These are phyloP conservation scores for Camptogramma bilineatum DNA, from an alignment of 2,888 invertebrate species.

Conservation along the genomic window DNA sequence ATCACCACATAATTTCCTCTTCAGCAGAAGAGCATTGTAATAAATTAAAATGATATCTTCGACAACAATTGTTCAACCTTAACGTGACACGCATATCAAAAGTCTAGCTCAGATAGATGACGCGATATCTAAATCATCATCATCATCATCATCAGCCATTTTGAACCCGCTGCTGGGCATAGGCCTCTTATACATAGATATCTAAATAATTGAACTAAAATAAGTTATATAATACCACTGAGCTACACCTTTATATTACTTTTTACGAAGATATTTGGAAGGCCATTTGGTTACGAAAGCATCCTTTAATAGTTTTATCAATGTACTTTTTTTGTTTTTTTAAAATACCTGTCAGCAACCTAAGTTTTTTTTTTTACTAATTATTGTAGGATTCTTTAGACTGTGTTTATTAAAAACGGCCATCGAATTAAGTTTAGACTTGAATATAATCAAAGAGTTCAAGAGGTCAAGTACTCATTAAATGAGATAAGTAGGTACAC, in stretches of 20 bases:
- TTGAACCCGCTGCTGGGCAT: too few relatives aligned
- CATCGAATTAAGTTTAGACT: conserved; percentile 6
- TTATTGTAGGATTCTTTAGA: neutral
- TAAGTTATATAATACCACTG: too few relatives aligned
- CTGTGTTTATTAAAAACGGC: neutral
- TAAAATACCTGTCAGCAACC: neutral
- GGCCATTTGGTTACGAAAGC: conserved; percentile 7
- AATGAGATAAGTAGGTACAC: conserved; percentile 21
- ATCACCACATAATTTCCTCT: neutral
- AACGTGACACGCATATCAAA: conserved; percentile 41
- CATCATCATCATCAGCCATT: too few relatives aligned
- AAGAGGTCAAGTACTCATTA: conserved; percentile 43
- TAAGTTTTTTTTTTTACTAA: neutral
- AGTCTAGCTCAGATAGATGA: conserved; percentile 27
- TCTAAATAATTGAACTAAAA: too few relatives aligned
- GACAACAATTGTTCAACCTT: conserved; percentile 39
- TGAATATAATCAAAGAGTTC: conserved; percentile 29
- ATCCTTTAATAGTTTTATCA: conserved; percentile 9
- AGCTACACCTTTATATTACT: conserved; percentile 5
- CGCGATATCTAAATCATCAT: conserved; percentile 23
- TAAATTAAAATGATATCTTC: conserved; percentile 31
- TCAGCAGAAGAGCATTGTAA: neutral
- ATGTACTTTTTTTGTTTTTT: neutral
- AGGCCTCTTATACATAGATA: too few relatives aligned
- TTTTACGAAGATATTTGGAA: conserved; percentile 5